These are phyloP conservation scores for Dromococcyx pavoninus DNA, from an alignment of 2,797 vertebrate genomes.

Conservation along the genomic window DNA sequence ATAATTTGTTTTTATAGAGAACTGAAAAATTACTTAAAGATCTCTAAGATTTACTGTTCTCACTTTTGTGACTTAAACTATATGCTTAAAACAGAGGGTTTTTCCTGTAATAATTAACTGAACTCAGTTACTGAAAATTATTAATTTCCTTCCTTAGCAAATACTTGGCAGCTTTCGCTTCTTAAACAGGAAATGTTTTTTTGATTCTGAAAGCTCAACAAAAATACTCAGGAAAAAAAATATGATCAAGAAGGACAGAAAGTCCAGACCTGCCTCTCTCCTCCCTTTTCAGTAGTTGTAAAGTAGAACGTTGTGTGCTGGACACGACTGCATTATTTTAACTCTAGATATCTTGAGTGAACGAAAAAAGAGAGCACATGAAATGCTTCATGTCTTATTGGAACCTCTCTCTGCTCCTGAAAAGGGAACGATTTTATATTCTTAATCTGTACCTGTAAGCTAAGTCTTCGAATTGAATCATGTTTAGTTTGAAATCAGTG, in stretches of 20 bases:
- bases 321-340: constrained; percentile 8
- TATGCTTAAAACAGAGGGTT: neutral
- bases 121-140: constrained; percentile 51
- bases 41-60: neutral
- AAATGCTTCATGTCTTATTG: neutral
- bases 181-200: constrained; percentile 63
- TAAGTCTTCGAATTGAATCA: neutral
- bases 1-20: neutral
- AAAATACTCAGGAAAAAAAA: constrained; percentile 39
- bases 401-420: neutral
- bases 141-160: constrained; percentile 53
- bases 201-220: constrained; percentile 55
- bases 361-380: neutral
- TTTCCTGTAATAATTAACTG: constrained; percentile 13
- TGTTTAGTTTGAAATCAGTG: neutral
- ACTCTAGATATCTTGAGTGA: constrained; percentile 24
- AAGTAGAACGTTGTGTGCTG: neutral
- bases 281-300: constrained; percentile 31
- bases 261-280: constrained; percentile 18
- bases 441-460: neutral
- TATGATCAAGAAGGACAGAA: constrained; percentile 31
- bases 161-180: constrained; percentile 65
- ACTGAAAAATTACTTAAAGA: neutral
- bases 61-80: neutral
- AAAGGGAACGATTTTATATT: constrained; percentile 17